Percentiles rank a stretch among this genome's conserved stretches.
Conservation (phyloP, 2,888 invertebrate species). For the Muscina levida region DNA sequence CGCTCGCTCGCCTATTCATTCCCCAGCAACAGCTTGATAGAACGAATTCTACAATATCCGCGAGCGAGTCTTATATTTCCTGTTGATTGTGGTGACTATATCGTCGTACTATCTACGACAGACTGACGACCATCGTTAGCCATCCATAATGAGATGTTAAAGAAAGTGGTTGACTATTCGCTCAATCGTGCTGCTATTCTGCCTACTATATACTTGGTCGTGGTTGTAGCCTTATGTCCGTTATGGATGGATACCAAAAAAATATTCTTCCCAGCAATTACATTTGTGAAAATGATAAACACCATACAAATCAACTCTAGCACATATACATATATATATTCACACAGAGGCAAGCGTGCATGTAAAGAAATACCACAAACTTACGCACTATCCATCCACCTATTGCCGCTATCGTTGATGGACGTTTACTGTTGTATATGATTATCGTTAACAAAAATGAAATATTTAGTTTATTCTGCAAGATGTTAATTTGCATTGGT, state of each 20-base stretch:
- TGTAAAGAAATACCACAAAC: conserved; percentile 33
- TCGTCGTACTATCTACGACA: neutral
- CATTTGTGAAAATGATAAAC: too few species aligned
- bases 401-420: conserved; percentile 7
- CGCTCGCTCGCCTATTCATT: conserved; percentile 11
- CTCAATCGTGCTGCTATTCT: conserved; percentile 31
- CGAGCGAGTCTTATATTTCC: neutral
- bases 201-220: neutral
- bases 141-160: conserved; percentile 48
- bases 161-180: conserved; percentile 44
- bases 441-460: conserved; percentile 43
- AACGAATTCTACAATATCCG: too few species aligned
- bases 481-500: conserved; percentile 21
- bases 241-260: conserved; percentile 1
- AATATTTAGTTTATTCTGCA: conserved; percentile 50
- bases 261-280: conserved; percentile 18
- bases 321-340: conserved; percentile 11
- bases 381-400: conserved; percentile 17
- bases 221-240: conserved; percentile 7
- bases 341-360: conserved; percentile 26
- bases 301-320: too few species aligned
- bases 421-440: conserved; percentile 22
- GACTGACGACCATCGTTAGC: conserved; percentile 39
- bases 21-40: too few species aligned
- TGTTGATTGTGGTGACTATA: conserved; percentile 11